A percentile compares a stretch with the other conserved stretches of the same genome.
Conservation (phyloP, 2,888 invertebrate species). For the Drosophila conformis region DNA sequence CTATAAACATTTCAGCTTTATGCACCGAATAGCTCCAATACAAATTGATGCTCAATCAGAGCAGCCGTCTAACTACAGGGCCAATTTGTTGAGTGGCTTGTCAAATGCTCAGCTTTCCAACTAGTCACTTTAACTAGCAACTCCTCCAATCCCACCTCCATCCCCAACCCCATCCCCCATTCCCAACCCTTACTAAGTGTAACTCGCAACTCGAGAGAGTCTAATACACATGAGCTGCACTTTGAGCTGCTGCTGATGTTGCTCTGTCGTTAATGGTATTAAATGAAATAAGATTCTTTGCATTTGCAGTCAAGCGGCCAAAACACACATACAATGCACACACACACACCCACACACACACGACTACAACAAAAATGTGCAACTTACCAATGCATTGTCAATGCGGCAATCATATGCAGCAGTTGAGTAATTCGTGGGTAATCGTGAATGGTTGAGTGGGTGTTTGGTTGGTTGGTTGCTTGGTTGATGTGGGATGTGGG, state of each 20-base stretch:
- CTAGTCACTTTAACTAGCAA: constrained; percentile 9
- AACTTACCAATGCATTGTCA: constrained; percentile 33
- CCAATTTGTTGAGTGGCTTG: constrained; percentile 44
- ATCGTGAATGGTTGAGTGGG: constrained; percentile 19
- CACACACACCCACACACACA: not conserved
- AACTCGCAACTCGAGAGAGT: constrained; percentile 14
- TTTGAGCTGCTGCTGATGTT: constrained; percentile 16
- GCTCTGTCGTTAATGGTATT: constrained; percentile 57
- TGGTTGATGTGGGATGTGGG: not conserved
- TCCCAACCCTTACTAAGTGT: no score
- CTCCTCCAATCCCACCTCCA: not conserved
- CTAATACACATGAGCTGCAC: constrained; percentile 24
- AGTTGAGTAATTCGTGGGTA: constrained; percentile 58
- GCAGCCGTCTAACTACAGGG: constrained; percentile 6
- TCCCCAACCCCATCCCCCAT: no score
- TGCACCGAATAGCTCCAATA: not conserved
- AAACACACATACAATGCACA: constrained; percentile 9
- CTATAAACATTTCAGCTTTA: not conserved
- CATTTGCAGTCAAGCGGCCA: constrained; percentile 32
- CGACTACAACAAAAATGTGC: constrained; percentile 25
- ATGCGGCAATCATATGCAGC: constrained; percentile 64
- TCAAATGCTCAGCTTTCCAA: constrained; percentile 37
- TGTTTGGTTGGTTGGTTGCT: not conserved
- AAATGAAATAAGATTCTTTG: constrained; percentile 60
- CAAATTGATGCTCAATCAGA: constrained; percentile 27